These are phyloP conservation scores for Pachyseris speciosa DNA, from an alignment of 64 coral and sea anemone species.

Conservation along the genomic window DNA sequence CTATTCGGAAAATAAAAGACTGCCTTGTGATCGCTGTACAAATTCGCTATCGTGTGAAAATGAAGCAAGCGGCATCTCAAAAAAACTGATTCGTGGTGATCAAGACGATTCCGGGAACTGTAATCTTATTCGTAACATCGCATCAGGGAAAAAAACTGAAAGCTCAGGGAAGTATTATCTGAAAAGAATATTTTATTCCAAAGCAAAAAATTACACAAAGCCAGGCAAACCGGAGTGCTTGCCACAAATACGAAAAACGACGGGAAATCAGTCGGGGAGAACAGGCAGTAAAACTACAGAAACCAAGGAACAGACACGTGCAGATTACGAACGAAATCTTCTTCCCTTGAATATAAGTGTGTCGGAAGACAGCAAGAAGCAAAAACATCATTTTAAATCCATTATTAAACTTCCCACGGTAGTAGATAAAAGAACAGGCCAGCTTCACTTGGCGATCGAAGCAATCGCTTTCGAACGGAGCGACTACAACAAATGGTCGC, in stretches of 20 bases:
- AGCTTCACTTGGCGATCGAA: not conserved
- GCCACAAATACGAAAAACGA: not conserved
- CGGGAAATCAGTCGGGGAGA: not conserved
- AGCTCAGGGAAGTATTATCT: not conserved
- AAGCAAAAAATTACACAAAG: not conserved
- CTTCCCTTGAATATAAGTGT: not conserved
- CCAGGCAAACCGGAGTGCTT: not conserved
- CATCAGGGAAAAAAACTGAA: not conserved
- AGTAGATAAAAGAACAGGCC: not conserved
- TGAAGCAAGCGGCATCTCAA: not conserved
- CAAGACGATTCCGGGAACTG: not conserved
- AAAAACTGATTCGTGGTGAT: not conserved
- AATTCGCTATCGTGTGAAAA: not conserved
- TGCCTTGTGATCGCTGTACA: not conserved
- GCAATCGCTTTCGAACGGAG: constrained; percentile 17
- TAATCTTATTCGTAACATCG: not conserved
- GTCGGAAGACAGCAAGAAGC: not conserved
- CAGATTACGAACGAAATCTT: not conserved
- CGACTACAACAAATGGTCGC: constrained; percentile 42
- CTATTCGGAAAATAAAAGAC: not conserved
- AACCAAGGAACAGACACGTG: not conserved
- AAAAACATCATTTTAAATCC: constrained; percentile 6
- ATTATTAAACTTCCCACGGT: constrained; percentile 22
- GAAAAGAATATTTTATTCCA: constrained; percentile 25
- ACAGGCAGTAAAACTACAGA: not conserved